Evolutionary conservation across 2,888 invertebrate genomes (phyloP).

Genomic region (Synanthedon vespiformis): DNA sequence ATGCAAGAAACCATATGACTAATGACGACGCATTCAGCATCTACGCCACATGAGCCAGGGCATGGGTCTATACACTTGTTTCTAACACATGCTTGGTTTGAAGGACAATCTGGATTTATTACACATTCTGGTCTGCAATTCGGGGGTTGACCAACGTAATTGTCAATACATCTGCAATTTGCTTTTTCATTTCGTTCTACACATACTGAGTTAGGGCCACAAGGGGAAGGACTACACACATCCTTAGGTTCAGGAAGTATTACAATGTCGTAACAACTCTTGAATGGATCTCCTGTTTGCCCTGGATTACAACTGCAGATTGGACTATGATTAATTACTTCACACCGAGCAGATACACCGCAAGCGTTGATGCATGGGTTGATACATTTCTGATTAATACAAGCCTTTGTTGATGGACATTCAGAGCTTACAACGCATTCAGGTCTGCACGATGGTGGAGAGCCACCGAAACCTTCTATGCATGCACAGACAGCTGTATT

Average conservation of each 20-base stretch:
- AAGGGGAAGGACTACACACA: conserved; percentile 83
- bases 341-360: conserved; percentile 81
- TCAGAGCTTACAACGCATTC: conserved; percentile 88
- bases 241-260: conserved; percentile 40
- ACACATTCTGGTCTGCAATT: conserved; percentile 87
- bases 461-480: conserved; percentile 79
- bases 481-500: conserved; percentile 87
- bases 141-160: conserved; percentile 83
- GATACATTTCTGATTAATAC: conserved; percentile 83
- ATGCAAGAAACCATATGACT: conserved; percentile 85
- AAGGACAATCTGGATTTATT: conserved; percentile 84
- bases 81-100: conserved; percentile 82
- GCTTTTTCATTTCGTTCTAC: conserved; percentile 74
- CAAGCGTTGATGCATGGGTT: conserved; percentile 88
- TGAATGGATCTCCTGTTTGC: conserved; percentile 84
- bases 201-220: conserved; percentile 85
- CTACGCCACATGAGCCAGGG: conserved; percentile 83
- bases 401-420: conserved; percentile 84
- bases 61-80: conserved; percentile 87
- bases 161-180: conserved; percentile 81
- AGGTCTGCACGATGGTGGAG: conserved; percentile 84
- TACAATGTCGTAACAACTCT: conserved; percentile 74
- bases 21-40: conserved; percentile 83
- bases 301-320: conserved; percentile 84
- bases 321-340: conserved; percentile 87